These are phyloP conservation scores for Acrocephalus scirpaceus DNA, from an alignment of 2,797 vertebrate genomes.

Conservation along the genomic window DNA sequence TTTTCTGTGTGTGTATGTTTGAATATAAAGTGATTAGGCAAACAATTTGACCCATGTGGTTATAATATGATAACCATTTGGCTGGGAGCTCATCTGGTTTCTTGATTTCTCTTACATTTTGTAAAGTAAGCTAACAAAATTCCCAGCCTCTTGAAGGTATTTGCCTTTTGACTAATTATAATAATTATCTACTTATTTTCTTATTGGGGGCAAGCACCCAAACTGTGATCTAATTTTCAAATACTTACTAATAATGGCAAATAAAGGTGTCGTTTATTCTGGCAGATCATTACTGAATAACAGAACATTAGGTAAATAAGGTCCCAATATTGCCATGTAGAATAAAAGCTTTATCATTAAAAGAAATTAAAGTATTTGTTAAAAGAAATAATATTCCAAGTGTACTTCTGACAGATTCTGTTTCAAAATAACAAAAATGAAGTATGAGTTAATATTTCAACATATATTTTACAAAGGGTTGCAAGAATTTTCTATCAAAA, in stretches of 20 bases:
- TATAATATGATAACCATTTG: constrained; percentile 42
- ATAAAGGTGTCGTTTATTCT: not conserved
- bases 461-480: not conserved
- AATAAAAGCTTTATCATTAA: not conserved
- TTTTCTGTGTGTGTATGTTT: not conserved
- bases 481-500: not conserved
- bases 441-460: not conserved
- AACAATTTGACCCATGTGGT: constrained; percentile 29
- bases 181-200: constrained; percentile 39
- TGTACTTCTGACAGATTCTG: not conserved
- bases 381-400: constrained; percentile 1
- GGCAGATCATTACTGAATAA: not conserved
- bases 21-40: not conserved
- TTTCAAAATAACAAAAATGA: not conserved
- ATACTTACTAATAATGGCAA: not conserved
- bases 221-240: constrained; percentile 47
- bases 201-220: constrained; percentile 49
- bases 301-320: not conserved
- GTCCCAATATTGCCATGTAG: not conserved
- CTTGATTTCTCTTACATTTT: constrained; percentile 37
- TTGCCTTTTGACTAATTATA: constrained; percentile 45
- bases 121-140: constrained; percentile 29
- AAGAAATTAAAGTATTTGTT: not conserved
- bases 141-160: not conserved
- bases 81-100: constrained; percentile 1